Conservation (phyloP, 2,888 invertebrate genomes). For the Emmelina monodactyla region DNA sequence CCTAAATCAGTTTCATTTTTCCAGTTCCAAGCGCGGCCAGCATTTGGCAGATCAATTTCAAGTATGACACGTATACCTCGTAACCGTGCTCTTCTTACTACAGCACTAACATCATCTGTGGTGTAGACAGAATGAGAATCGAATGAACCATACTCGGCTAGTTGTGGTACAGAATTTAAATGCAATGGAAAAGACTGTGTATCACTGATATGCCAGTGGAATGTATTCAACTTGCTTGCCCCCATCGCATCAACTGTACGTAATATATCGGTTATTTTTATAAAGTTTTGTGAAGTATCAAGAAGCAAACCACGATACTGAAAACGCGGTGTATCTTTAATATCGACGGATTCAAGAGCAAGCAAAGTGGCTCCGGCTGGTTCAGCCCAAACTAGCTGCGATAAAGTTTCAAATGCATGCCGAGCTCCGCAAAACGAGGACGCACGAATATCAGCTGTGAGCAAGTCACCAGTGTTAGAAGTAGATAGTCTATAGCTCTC, state of each 20-base stretch:
- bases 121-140: constrained; percentile 80
- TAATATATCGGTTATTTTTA: constrained; percentile 75
- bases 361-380: constrained; percentile 69
- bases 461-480: constrained; percentile 43
- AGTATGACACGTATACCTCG: constrained; percentile 86
- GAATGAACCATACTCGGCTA: constrained; percentile 86
- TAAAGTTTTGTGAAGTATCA: constrained; percentile 91
- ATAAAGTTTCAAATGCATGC: constrained; percentile 78
- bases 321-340: constrained; percentile 80
- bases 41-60: constrained; percentile 92
- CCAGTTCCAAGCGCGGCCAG: constrained; percentile 88
- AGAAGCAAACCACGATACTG: constrained; percentile 85
- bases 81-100: constrained; percentile 78
- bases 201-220: constrained; percentile 93
- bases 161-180: constrained; percentile 75
- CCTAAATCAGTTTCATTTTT: constrained; percentile 79
- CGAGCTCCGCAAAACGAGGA: constrained; percentile 79
- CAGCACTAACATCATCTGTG: constrained; percentile 71
- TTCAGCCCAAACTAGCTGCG: constrained; percentile 82
- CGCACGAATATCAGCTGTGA: constrained; percentile 70
- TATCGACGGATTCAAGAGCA: constrained; percentile 69
- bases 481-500: constrained; percentile 76
- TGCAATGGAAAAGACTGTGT: constrained; percentile 92
- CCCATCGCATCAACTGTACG: constrained; percentile 88
- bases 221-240: constrained; percentile 87